Base-by-base conservation (phyloP, 2,888 invertebrate species). In the Branchellion lobata region DNA sequence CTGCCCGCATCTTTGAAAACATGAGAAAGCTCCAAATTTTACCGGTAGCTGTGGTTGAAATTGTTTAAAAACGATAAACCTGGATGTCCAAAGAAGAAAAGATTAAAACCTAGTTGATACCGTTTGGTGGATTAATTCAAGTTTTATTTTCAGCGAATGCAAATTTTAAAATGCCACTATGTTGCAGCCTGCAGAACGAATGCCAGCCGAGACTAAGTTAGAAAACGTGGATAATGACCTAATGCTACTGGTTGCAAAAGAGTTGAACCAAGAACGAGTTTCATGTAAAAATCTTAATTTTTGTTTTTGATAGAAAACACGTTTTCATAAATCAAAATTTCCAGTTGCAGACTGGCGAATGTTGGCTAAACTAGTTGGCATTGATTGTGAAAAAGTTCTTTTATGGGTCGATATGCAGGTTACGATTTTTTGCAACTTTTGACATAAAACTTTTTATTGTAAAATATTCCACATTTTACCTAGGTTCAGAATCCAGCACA, bases 271-370 rank as follows among this genome's bases (percentile, higher is more conserved):
- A 57, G 61, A 57, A 57, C 8, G n/a, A 57, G 61, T 57, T 57
- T 57, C 61, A 57, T 24, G 61, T 57, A 57, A n/a, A 57, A 57
- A 18, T 24, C 5, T 40, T 40, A 40, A 40, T 40, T 40, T 40
- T 40, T 40, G 14, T 40, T 40, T n/a, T n/a, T n/a, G n/a, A n/a
- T n/a, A n/a, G n/a, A n/a, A n/a, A n/a, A n/a, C n/a, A n/a, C n/a
- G n/a, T n/a, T n/a, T n/a, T 51, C 51, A 51, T 18, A 51, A 27
- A 27, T 27, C 8, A 21, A 65, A 65, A 11, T 65, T 8, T 18
- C 36, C 27, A 73, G 73, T 34, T 8, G 47, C 36, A 8, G 73
- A 73, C 24, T 73, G 73, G 73, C 36, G 73, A 24, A 27, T 40
- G 47, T 24, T 73, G 73, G 73, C 73, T 18, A 18, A 73, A 24